phyloP scores from a whole-genome alignment of 2,797 vertebrate genomes.

The Enteromius radiatus region DNA sequence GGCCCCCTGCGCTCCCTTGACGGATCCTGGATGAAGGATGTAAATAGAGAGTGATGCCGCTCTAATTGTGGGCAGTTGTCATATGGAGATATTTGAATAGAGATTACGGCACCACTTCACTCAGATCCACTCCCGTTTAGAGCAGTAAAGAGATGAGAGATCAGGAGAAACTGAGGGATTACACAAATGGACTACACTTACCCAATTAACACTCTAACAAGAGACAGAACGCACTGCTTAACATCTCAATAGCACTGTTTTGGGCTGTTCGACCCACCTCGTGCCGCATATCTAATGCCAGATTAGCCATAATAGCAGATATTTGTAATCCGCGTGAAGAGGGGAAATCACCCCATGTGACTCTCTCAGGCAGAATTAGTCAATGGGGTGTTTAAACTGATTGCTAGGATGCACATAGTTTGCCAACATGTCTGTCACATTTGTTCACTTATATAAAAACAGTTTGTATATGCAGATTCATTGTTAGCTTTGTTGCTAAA shows the following conservation, averaged over 20 bases:
- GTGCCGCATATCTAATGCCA: conserved; percentile 71
- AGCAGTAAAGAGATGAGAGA: conserved; percentile 64
- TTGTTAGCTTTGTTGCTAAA: background rate
- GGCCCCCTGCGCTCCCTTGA: conserved; percentile 75
- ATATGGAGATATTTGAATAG: conserved; percentile 87
- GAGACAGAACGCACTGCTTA: conserved; percentile 75
- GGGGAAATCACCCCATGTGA: conserved; percentile 50
- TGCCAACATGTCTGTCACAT: background rate
- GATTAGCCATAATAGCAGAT: conserved; percentile 72
- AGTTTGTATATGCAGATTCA: background rate
- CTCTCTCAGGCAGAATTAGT: background rate
- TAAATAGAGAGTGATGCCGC: conserved; percentile 81
- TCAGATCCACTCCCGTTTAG: conserved; percentile 78
- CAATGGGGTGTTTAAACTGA: conserved; percentile 3
- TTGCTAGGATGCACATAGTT: background rate
- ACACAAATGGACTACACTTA: conserved; percentile 81
- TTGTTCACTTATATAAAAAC: background rate
- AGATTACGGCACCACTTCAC: conserved; percentile 82
- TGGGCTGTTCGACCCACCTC: conserved; percentile 57
- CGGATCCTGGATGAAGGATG: conserved; percentile 66
- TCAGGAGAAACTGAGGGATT: conserved; percentile 75
- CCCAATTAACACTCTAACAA: conserved; percentile 77
- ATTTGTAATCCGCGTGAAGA: conserved; percentile 58
- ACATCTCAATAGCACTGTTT: conserved; percentile 75
- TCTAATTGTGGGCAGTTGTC: conserved; percentile 84